A percentile compares a stretch with the other conserved stretches of the same genome.
Evolutionary conservation across 2,888 invertebrate genomes (phyloP).

Genomic region (Platycheirus rosarum): DNA sequence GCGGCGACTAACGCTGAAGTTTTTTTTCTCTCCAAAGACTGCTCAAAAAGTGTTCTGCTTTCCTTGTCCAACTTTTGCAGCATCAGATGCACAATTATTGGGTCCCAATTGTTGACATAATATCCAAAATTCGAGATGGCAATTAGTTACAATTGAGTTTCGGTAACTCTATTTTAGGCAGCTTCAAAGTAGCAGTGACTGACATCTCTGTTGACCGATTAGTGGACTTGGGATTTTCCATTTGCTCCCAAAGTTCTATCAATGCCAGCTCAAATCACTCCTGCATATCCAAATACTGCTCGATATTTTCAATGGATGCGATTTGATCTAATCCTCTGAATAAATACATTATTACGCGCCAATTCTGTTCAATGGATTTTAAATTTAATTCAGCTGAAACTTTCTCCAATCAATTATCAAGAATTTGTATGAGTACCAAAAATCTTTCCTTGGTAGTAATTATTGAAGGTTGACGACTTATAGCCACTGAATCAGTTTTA

Average conservation of each 20-base stretch:
- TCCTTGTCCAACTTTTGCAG: too few relatives aligned
- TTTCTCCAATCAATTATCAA: background rate
- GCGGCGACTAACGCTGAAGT: background rate
- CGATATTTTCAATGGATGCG: background rate
- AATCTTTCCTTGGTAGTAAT: too few relatives aligned
- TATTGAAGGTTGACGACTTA: too few relatives aligned
- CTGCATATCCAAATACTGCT: background rate
- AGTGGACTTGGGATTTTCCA: too few relatives aligned
- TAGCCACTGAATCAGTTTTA: too few relatives aligned
- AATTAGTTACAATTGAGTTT: too few relatives aligned
- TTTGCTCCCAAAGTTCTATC: too few relatives aligned
- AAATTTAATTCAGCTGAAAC: background rate
- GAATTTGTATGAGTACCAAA: background rate
- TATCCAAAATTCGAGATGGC: background rate
- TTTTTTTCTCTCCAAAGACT: background rate
- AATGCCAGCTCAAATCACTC: background rate
- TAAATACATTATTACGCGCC: background rate
- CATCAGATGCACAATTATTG: too few relatives aligned
- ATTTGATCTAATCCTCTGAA: background rate
- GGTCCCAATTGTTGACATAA: too few relatives aligned
- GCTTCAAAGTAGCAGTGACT: constrained; percentile 1
- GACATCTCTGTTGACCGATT: constrained; percentile 1
- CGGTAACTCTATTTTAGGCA: too few relatives aligned
- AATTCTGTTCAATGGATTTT: background rate
- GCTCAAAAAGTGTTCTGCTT: background rate